A percentile compares a stretch with the other conserved stretches of the same genome.
Evolutionary conservation across 2,113 vertebrate genomes (phyloP).

Genomic region (Atherinomorus stipes): DNA sequence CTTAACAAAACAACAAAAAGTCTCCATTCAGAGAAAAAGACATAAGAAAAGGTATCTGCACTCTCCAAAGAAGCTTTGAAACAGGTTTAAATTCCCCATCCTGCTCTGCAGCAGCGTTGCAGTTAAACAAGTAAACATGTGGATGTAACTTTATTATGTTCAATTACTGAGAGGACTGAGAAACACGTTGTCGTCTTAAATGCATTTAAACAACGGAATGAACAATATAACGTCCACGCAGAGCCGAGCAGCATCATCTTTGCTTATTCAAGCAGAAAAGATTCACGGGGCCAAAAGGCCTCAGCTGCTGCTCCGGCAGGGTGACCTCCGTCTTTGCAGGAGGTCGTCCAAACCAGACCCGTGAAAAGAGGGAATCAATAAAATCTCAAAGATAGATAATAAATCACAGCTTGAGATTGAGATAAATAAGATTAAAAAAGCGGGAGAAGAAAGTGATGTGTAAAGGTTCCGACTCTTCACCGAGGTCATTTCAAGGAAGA

Average conservation of each 20-base stretch:
- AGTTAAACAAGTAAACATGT: too few species aligned
- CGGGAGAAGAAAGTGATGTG: too few species aligned
- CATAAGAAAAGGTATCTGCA: too few species aligned
- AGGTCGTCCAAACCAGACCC: neutral
- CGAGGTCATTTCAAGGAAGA: neutral
- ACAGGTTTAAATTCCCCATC: too few species aligned
- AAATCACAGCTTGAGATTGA: constrained; percentile 1
- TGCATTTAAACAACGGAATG: neutral
- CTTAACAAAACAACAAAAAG: too few species aligned
- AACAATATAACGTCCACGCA: neutral
- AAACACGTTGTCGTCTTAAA: neutral
- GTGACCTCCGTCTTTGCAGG: neutral
- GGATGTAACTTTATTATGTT: neutral
- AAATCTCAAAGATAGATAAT: neutral
- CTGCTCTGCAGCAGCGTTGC: too few species aligned
- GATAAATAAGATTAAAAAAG: neutral
- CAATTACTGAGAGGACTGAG: neutral
- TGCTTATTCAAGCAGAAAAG: neutral
- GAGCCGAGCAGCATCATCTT: neutral
- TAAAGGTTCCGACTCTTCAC: neutral
- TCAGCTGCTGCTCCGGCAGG: constrained; percentile 6
- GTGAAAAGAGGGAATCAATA: neutral
- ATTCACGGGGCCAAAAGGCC: neutral
- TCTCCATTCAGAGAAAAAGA: too few species aligned
- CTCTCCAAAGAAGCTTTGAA: too few species aligned